phyloP scores from a whole-genome alignment of 1,140 invertebrate genomes.

The Galleria mellonella region DNA sequence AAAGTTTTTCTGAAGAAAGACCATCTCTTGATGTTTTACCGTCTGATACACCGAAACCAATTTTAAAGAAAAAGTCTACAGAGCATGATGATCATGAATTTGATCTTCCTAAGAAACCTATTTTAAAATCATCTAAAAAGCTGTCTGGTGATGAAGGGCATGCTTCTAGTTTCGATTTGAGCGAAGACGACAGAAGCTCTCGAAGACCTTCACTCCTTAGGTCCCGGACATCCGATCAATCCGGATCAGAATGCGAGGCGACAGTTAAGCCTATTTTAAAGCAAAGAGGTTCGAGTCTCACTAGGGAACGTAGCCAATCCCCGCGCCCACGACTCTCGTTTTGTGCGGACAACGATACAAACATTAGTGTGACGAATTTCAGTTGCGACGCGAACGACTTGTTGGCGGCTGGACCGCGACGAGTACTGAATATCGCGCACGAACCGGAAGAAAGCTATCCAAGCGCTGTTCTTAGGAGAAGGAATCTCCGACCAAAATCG shows the following conservation, averaged over 20 bases:
- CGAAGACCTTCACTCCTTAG: conserved; percentile 63
- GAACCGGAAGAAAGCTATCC: conserved; percentile 52
- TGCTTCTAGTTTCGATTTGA: conserved; percentile 71
- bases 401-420: conserved; percentile 57
- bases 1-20: conserved; percentile 78
- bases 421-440: conserved; percentile 43
- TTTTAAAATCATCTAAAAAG: conserved; percentile 84
- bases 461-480: conserved; percentile 60
- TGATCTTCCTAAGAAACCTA: conserved; percentile 83
- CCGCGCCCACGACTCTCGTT: conserved; percentile 75
- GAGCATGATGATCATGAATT: conserved; percentile 85
- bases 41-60: conserved; percentile 80
- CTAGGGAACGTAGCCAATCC: conserved; percentile 74
- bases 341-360: conserved; percentile 68
- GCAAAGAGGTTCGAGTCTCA: conserved; percentile 70
- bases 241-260: conserved; percentile 70
- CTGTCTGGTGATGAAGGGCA: conserved; percentile 75
- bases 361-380: conserved; percentile 59
- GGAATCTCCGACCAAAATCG: conserved; percentile 65
- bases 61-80: conserved; percentile 89
- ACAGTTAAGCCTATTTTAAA: conserved; percentile 75
- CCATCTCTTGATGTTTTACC: conserved; percentile 53
- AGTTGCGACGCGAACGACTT: conserved; percentile 56
- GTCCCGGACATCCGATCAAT: conserved; percentile 64
- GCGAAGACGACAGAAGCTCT: conserved; percentile 72